Evolutionary conservation across 2,797 vertebrate species (phyloP), one percentile per base, ranked within the genome.

Genomic region (Sebastes miniatus): DNA sequence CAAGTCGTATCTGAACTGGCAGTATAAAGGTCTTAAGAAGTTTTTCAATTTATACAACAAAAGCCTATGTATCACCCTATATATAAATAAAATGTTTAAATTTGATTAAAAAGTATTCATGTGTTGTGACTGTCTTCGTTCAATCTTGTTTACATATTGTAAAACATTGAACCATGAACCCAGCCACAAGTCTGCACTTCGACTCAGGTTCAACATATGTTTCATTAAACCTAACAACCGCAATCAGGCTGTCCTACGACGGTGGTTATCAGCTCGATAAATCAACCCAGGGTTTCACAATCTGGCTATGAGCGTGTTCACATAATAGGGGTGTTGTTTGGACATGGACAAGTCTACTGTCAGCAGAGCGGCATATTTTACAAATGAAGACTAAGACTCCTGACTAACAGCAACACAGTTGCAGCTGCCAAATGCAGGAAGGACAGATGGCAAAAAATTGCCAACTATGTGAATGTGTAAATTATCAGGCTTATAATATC

Each of bases 61-160:
- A 31, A 54, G 39, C 3, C 6, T 57, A 8, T 36, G 20, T 34
- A 9, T 47, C 5, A 43, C 14, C 6, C 27, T 24, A 5, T 39
- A n/a, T 56, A 9, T 64, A 71, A 47, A 20, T 0, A 1, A 43
- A 43, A 6, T 16, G 13, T 43, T 0, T 43, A 0, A 43, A 43
- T 16, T 43, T 43, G 13, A 43, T 43, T 43, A 50, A 57, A 24
- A 20, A 10, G 27, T 14, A 72, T 47, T 36, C 6, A 25, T 27
- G 10, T 50, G 7, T 50, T 36, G 25, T 31, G 4, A 54, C 12
- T n/a, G 22, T 66, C 14, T 32, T 50, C 11, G 22, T 59, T 80
- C 32, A 61, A 8, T 67, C 11, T 20, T 80, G 50, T 52, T 50
- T 52, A n/a, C 50, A 52, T 52, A 52, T 52, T 52, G 11, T 31